These are phyloP conservation scores for Zootermopsis nevadensis DNA, from an alignment of 2,888 invertebrate genomes.

Conservation along the genomic window DNA sequence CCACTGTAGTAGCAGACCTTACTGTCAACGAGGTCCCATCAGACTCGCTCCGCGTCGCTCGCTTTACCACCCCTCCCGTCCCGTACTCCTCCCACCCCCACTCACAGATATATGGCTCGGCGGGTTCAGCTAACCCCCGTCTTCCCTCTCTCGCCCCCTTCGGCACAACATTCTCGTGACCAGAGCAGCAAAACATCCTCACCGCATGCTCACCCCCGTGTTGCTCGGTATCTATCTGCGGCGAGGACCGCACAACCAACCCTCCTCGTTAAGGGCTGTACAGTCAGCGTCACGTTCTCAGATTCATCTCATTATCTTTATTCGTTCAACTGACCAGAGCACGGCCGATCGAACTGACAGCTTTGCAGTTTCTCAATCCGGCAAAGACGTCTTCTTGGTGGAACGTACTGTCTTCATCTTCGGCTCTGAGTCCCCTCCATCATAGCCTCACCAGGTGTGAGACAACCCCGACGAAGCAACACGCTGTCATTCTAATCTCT, in stretches of 20 bases:
- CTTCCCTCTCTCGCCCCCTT: not conserved
- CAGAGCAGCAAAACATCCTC: constrained; percentile 42
- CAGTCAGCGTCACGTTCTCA: not conserved
- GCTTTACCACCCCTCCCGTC: constrained; percentile 20
- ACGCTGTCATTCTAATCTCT: no score
- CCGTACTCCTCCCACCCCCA: not conserved
- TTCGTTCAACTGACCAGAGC: not conserved
- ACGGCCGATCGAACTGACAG: no score
- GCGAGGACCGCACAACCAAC: constrained; percentile 34
- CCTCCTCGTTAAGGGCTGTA: constrained; percentile 42
- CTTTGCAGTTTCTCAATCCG: no score
- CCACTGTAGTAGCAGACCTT: constrained; percentile 38
- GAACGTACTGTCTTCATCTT: no score
- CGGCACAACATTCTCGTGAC: constrained; percentile 16
- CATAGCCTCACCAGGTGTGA: no score
- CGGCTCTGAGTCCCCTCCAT: no score
- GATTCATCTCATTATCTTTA: constrained; percentile 27
- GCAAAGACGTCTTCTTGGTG: no score
- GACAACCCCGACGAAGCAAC: no score
- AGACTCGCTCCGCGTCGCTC: not conserved
- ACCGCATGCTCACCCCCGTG: constrained; percentile 34
- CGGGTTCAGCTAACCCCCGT: constrained; percentile 36
- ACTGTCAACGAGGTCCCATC: constrained; percentile 47
- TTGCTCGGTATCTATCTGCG: constrained; percentile 24
- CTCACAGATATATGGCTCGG: constrained; percentile 37